Conservation (phyloP, 2,113 vertebrate species). For the Chrysochloris asiatica region DNA sequence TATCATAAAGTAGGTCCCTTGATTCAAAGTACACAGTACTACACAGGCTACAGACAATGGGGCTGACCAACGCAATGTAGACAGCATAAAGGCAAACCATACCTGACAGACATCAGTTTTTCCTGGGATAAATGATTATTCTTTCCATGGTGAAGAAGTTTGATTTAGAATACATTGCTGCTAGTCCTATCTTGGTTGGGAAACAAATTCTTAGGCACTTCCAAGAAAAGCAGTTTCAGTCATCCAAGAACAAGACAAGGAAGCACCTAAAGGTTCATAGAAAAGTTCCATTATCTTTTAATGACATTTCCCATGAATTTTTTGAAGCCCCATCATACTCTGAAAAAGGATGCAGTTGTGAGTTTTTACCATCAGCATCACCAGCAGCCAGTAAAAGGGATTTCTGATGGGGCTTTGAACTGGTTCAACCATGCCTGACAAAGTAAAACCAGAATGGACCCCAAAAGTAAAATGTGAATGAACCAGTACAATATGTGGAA, state of each 20-base stretch:
- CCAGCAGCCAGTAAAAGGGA: background rate
- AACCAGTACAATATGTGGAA: no score
- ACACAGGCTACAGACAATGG: background rate
- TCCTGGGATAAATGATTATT: background rate
- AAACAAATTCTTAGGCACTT: background rate
- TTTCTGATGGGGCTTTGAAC: background rate
- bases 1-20: background rate
- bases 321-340: no score
- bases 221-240: constrained; percentile 1
- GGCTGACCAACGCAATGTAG: background rate
- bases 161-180: background rate
- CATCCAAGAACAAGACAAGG: background rate
- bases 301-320: no score
- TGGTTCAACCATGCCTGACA: no score
- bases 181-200: background rate
- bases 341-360: background rate
- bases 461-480: no score
- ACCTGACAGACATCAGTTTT: background rate
- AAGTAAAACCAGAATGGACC: no score
- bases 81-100: background rate
- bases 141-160: background rate
- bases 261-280: no score
- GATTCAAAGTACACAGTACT: background rate
- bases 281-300: no score
- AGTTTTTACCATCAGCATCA: constrained; percentile 25